These are phyloP conservation scores for Lasioglossum pauxillum DNA, from an alignment of 2,888 invertebrate genomes.

Conservation along the genomic window DNA sequence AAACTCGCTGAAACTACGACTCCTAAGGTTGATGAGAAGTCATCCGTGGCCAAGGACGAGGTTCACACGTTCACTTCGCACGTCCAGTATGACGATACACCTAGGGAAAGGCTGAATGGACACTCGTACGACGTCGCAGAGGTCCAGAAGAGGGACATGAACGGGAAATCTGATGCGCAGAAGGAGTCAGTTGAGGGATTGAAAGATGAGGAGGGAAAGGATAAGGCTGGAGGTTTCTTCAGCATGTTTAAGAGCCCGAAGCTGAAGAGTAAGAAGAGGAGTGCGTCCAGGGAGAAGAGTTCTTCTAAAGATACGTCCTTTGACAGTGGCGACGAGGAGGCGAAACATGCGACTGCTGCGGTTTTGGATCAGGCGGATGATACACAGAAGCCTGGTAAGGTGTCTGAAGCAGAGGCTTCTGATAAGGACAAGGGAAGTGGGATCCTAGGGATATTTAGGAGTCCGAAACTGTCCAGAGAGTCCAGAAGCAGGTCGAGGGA, in stretches of 20 bases:
- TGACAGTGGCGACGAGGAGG: conserved; percentile 80
- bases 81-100: conserved; percentile 64
- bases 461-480: conserved; percentile 76
- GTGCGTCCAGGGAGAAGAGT: conserved; percentile 76
- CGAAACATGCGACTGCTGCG: conserved; percentile 70
- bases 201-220: conserved; percentile 70
- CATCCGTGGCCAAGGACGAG: conserved; percentile 22
- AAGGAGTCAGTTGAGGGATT: conserved; percentile 37
- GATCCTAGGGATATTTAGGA: conserved; percentile 80
- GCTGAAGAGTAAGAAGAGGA: conserved; percentile 74
- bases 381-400: conserved; percentile 46
- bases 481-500: conserved; percentile 79
- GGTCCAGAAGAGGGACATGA: conserved; percentile 41
- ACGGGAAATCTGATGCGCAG: conserved; percentile 52
- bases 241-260: conserved; percentile 81
- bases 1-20: conserved; percentile 59
- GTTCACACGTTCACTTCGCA: conserved; percentile 63
- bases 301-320: conserved; percentile 78
- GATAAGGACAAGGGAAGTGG: conserved; percentile 73
- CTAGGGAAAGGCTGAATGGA: conserved; percentile 73
- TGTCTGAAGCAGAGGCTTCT: conserved; percentile 34
- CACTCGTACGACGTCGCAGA: conserved; percentile 72
- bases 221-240: conserved; percentile 78
- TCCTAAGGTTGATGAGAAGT: conserved; percentile 29
- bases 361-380: conserved; percentile 73